Base-by-base conservation (phyloP, 1,140 invertebrate genomes). In the Arctopsyche grandis region DNA sequence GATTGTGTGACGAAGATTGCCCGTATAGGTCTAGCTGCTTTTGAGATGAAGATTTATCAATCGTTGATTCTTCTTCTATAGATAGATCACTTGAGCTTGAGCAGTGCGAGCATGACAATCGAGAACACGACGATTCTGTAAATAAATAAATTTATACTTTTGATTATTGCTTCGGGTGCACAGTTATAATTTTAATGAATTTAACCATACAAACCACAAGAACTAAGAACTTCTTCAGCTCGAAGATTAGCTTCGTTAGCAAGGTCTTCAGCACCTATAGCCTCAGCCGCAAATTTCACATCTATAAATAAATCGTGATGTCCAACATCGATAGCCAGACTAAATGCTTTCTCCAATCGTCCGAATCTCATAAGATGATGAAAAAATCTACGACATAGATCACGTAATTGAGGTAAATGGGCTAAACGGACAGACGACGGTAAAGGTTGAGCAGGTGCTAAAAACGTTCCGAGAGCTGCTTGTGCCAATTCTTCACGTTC, bases 281-380 rank as follows among this genome's bases (percentile, higher is more conserved):
- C 89, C 77, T 91, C 86, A 29, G 95, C 94, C 79, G 94, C 92
- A 86, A 94, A 94, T 84, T 95, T 92, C 52, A 96, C 91, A 87
- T 97, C 95, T 91, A 94, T 92, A 83, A 95, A 95, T 46, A 95
- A 89, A 87, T 95, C 94, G 84, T 93, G 93, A 84, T 95, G 93
- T 38, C 91, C 91, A 74, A 97, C 89, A 85, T 97, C 95, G 82
- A 96, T 93, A 14, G 94, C 95, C 66, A 97, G 87, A 77, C 95
- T 91, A 84, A 96, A 94, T 9, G 96, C 95, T 84, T 96, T 96
- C 84, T 96, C 94, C 85, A 95, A 93, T 69, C 94, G 88, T 75
- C 92, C 91, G 84, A 94, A 92, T 86, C 87, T 86, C 21, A 88
- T 81, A 22, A 89, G 77, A 63, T 88, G 86, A 74, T 88, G 87